Percentiles rank a stretch among this genome's conserved stretches.
Conservation (phyloP, 2,113 vertebrate genomes). For the Ursus arctos region DNA sequence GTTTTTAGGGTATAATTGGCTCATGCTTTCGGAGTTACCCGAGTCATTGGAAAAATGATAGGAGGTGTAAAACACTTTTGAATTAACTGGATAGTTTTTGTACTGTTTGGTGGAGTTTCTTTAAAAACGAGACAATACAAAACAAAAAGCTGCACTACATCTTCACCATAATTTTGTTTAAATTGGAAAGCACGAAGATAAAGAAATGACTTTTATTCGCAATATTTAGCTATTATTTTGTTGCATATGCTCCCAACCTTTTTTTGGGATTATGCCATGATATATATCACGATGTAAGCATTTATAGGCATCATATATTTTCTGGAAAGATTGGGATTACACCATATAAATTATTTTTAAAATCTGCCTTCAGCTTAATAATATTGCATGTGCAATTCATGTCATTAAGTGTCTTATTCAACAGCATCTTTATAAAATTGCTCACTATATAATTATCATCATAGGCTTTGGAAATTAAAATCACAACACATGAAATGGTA, state of each 20-base stretch:
- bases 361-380: background rate
- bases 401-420: slow-evolving; percentile 14
- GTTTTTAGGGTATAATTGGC: background rate
- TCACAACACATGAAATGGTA: background rate
- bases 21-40: background rate
- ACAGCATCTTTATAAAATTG: background rate
- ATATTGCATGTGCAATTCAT: background rate
- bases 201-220: background rate
- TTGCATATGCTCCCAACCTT: background rate
- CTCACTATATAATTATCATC: background rate
- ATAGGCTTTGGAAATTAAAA: background rate
- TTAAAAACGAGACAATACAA: background rate
- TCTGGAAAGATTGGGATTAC: background rate
- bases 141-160: background rate
- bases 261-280: background rate
- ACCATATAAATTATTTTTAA: background rate
- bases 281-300: background rate
- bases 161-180: background rate
- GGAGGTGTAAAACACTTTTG: background rate
- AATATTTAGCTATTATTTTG: background rate
- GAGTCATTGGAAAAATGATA: background rate
- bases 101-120: background rate
- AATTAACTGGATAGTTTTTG: background rate
- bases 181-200: background rate
- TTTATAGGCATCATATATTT: background rate